Conservation (phyloP, 2,888 invertebrate species). For the Sussaba pulchella region DNA sequence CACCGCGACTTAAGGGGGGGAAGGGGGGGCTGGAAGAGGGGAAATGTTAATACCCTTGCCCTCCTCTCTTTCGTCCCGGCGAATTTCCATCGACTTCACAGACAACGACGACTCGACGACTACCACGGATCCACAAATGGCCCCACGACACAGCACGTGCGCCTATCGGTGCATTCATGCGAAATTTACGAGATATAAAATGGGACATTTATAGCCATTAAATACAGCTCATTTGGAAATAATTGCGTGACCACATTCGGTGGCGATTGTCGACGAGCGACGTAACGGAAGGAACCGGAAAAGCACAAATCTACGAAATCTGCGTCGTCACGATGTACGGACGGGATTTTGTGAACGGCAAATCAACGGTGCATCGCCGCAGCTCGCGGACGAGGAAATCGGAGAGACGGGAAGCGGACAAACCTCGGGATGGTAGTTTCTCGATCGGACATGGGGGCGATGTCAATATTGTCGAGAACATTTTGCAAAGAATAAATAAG, state of each 20-base stretch:
- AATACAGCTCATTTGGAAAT: conserved; percentile 24
- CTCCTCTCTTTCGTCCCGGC: background rate
- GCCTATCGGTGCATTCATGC: conserved; percentile 49
- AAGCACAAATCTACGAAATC: background rate
- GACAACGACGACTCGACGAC: conserved; percentile 22
- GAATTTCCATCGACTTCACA: conserved; percentile 55
- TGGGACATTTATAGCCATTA: background rate
- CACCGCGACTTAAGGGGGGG: conserved; percentile 30
- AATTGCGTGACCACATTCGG: conserved; percentile 19
- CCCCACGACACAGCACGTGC: conserved; percentile 22
- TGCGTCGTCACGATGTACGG: background rate
- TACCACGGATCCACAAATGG: conserved; percentile 27
- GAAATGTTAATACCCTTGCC: conserved; percentile 18
- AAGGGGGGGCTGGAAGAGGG: too few relatives aligned
- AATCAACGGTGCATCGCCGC: too few relatives aligned
- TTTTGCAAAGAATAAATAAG: too few relatives aligned
- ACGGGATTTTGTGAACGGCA: too few relatives aligned
- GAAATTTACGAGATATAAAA: conserved; percentile 39
- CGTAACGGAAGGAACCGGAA: background rate
- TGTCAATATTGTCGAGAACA: too few relatives aligned
- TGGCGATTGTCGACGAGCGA: conserved; percentile 27
- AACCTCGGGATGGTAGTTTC: too few relatives aligned
- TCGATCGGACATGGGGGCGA: too few relatives aligned
- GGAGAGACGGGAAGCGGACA: too few relatives aligned
- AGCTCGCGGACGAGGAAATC: too few relatives aligned